A percentile compares a stretch with the other conserved stretches of the same genome.
Evolutionary conservation across 2,113 vertebrate genomes (phyloP).

Genomic region (Oryzias woworae): DNA sequence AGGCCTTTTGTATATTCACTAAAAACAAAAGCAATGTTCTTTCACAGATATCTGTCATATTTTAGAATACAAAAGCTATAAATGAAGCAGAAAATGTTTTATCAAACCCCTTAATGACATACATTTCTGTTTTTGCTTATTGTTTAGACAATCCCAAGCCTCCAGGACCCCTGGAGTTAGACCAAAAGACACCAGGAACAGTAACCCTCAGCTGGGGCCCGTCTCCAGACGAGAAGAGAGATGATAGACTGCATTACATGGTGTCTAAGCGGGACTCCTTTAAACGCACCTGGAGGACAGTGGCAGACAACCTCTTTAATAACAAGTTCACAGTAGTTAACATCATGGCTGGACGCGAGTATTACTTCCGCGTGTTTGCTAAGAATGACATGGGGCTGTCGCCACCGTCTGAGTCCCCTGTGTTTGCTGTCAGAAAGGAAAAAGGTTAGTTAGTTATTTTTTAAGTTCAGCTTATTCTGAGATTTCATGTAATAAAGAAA

Average conservation of each 20-base stretch:
- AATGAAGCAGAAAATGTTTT: too few relatives aligned
- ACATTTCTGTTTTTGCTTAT: neutral
- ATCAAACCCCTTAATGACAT: neutral
- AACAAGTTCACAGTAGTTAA: constrained; percentile 84
- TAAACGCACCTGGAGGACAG: constrained; percentile 76
- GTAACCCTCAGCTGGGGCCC: constrained; percentile 87
- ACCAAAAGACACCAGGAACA: constrained; percentile 81
- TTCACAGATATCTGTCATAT: too few relatives aligned
- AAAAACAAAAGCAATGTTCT: too few relatives aligned
- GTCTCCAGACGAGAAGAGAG: constrained; percentile 84
- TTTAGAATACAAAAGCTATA: too few relatives aligned
- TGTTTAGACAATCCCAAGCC: constrained; percentile 81
- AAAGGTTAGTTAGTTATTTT: constrained; percentile 63
- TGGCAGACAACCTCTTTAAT: constrained; percentile 83
- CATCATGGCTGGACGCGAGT: constrained; percentile 82
- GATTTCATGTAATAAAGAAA: too few relatives aligned
- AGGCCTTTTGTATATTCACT: too few relatives aligned
- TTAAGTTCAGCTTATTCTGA: too few relatives aligned
- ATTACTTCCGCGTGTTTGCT: constrained; percentile 87
- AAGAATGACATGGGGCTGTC: constrained; percentile 86
- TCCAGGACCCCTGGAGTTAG: constrained; percentile 81
- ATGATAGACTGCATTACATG: constrained; percentile 79
- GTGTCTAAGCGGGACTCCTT: constrained; percentile 81
- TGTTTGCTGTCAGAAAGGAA: constrained; percentile 75
- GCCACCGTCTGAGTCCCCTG: constrained; percentile 76